These are phyloP conservation scores for Mastomys coucha DNA, from an alignment of 2,113 vertebrate species.

Conservation along the genomic window DNA sequence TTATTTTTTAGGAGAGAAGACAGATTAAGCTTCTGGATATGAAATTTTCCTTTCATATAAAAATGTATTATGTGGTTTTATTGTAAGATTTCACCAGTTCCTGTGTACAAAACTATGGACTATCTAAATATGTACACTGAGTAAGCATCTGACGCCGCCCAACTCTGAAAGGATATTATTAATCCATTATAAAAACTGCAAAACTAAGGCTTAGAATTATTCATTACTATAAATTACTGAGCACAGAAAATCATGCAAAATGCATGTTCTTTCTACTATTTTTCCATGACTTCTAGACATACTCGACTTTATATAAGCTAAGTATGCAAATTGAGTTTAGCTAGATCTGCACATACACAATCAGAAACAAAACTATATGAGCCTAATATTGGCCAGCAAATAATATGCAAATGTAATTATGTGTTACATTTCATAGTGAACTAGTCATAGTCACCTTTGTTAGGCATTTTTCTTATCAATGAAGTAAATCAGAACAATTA, in stretches of 20 bases:
- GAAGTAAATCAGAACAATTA: conserved; percentile 17
- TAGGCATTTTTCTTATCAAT: conserved; percentile 2
- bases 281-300: not conserved
- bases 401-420: conserved; percentile 11
- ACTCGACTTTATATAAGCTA: not conserved
- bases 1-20: not conserved
- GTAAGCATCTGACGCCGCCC: not conserved
- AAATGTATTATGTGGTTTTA: not conserved
- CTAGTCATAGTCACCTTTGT: not conserved
- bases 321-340: not conserved
- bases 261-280: not conserved
- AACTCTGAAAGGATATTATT: conserved; percentile 42
- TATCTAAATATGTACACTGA: not conserved
- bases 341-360: not conserved
- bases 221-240: not conserved
- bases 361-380: conserved; percentile 37
- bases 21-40: not conserved
- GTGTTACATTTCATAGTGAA: not conserved
- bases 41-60: not conserved
- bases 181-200: conserved; percentile 1
- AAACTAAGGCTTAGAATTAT: not conserved
- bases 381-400: not conserved
- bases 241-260: conserved; percentile 6
- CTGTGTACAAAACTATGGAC: not conserved
- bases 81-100: conserved; percentile 17